Evolutionary conservation across 2,888 invertebrate species (phyloP).

Genomic region (Unio pictorum): DNA sequence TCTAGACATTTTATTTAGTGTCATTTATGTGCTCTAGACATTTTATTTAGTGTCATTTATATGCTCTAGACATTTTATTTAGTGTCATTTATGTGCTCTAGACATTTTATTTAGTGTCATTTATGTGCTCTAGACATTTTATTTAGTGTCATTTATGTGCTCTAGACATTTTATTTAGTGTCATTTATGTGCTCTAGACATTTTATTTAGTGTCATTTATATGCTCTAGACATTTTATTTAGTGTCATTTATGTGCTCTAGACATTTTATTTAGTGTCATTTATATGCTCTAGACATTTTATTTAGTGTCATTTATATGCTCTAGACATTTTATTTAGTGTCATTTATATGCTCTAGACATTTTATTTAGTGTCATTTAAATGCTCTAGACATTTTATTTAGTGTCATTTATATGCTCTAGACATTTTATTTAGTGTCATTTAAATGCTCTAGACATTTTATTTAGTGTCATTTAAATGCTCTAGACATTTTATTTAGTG

Average conservation of each 20-base stretch:
- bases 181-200: conserved; percentile 75
- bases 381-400: neutral
- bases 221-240: neutral
- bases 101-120: conserved; percentile 9
- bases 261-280: neutral
- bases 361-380: neutral
- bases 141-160: neutral
- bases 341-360: neutral
- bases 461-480: neutral
- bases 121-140: neutral
- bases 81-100: neutral
- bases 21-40: neutral
- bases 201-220: neutral
- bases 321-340: conserved; percentile 4
- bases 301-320: neutral
- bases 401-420: conserved; percentile 65
- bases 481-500: neutral
- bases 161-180: neutral
- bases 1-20: neutral
- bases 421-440: conserved; percentile 73
- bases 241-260: neutral
- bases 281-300: neutral
- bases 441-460: neutral
- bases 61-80: neutral
- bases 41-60: neutral